Base-by-base conservation (phyloP, 92 coral and sea anemone species). In the Parazoanthus atlanticus region DNA sequence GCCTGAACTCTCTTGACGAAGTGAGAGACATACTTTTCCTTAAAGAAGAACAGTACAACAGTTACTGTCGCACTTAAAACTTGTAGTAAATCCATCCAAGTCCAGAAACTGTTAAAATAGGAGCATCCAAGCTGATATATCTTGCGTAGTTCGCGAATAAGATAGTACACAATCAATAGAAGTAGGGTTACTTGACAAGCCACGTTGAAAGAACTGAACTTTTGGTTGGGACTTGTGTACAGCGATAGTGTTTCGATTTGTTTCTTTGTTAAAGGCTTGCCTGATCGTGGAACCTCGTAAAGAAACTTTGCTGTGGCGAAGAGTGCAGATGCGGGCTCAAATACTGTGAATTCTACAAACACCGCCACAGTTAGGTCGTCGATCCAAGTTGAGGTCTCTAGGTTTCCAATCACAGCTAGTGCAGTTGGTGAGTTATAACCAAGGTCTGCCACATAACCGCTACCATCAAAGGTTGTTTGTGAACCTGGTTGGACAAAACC, bases 391-490 rank as follows among this genome's bases (percentile, higher is more conserved):
- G 93, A 91, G 49, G 93, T 79, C 78, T 93, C 86, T 28, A 96
- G 89, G 56, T 91, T 93, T 3, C 72, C 72, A 38, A 95, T 91
- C 56, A 96, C 99, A 46, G 89, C 90, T 29, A 90, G 86, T 6
- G 99, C 96, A n/a, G 98, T 93, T n/a, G 65, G 89, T 12, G 90
- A 52, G 86, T 96, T 91, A 92, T 96, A 96, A 5, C 98, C 98
- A 6, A 96, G 92, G 56, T 96, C 96, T 17, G 98, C 99, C 26
- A 93, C 93, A 76, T 92, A 96, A 5, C 99, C 99, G 32, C 99
- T 95, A 17, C 99, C 99, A 73, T 94, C 91, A 82, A 93, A 96
- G 36, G 85, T 75, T 16, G 91, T 49, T 9, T 83, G 65, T 21
- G 70, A n/a, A 70, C 87, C 87, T 84, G 26, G 6, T 6, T n/a